Evolutionary conservation across 1,140 invertebrate species (phyloP), one percentile per base, ranked within the genome.

Genomic region (Vollenhovia emeryi): DNA sequence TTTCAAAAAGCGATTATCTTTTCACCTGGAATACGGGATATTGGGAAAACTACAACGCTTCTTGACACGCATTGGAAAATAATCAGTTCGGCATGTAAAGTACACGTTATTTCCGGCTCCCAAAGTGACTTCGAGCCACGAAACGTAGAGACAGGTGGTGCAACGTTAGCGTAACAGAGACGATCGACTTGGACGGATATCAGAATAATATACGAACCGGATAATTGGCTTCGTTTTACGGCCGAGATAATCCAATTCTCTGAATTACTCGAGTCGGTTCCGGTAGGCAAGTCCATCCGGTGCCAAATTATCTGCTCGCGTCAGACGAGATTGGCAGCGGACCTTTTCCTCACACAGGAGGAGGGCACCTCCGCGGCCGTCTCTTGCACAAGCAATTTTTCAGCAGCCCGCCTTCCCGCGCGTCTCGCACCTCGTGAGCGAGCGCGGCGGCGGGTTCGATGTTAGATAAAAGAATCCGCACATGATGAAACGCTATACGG

Each of bases 211-310:
- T 30, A 62, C 43, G 43, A 43, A 52, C 59, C 15, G 13, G 30
- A 79, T 79, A 79, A 79, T 79, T 66, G 75, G 15, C 59, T 66
- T 55, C 30, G n/a, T 66, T 79, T 79, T 68, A 52, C 33, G 15
- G 40, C 40, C 27, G 43, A 62, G 68, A 21, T 74, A 68, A 69
- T 87, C 75, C 48, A 66, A 73, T 78, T 45, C 59, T 86, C 33
- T 43, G 60, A 86, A 85, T 85, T 80, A 85, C 24, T 62, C 60
- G 43, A 68, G 13, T 78, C 24, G 9, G 18, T 50, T 33, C 15
- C 43, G 9, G n/a, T 33, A 5, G 2, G n/a, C n/a, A n/a, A 64
- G 13, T 78, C 75, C 8, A 64, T 62, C 30, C 11, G 27, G 6
- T 68, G 43, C 30, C 60, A 79, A 79, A 79, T 52, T 50, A 79